phyloP scores from a whole-genome alignment of 2,113 vertebrate genomes.

The Heloderma charlesbogerti region DNA sequence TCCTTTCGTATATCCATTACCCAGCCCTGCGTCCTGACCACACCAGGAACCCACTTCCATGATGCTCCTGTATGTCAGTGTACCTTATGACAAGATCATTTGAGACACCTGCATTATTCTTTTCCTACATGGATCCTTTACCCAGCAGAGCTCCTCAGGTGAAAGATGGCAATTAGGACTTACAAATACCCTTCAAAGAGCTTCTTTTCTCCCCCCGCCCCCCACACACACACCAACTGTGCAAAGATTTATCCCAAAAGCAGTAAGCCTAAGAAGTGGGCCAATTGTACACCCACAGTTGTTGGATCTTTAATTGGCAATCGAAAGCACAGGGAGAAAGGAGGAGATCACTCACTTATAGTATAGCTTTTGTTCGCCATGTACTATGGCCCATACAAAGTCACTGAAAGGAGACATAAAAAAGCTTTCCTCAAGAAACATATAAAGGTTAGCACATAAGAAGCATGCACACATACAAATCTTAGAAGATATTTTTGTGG shows the following conservation, averaged over 20 bases:
- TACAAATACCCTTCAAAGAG: neutral
- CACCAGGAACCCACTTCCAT: neutral
- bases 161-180: neutral
- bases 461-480: slow-evolving; percentile 2
- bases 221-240: neutral
- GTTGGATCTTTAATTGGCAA: slow-evolving; percentile 16
- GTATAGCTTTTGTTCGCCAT: neutral
- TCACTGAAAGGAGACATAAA: neutral
- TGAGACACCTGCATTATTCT: neutral
- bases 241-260: neutral
- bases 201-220: neutral
- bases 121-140: neutral
- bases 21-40: neutral
- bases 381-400: neutral
- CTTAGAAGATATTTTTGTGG: slow-evolving; percentile 47
- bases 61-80: neutral
- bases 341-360: neutral
- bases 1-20: neutral
- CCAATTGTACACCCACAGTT: neutral
- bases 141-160: neutral
- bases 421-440: slow-evolving; percentile 6
- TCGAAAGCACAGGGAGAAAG: neutral
- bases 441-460: slow-evolving; percentile 18
- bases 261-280: neutral
- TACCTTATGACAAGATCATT: too few relatives aligned